Conservation (phyloP, 2,797 vertebrate species). For the Falco cherrug region DNA sequence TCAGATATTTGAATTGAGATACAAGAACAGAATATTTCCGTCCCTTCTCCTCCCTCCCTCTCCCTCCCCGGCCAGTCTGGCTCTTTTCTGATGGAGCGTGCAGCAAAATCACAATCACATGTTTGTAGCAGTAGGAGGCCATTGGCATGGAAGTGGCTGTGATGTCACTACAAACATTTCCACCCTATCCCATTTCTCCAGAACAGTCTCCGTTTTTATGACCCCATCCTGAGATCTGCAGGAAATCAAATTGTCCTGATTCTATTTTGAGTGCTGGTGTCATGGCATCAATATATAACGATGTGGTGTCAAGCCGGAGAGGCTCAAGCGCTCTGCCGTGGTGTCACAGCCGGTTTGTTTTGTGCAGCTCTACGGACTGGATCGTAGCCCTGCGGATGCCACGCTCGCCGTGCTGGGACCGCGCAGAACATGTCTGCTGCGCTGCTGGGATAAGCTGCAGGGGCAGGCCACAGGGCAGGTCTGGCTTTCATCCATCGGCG, state of each 20-base stretch:
- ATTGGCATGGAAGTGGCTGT: conserved; percentile 65
- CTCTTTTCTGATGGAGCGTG: conserved; percentile 58
- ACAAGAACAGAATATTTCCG: conserved; percentile 50
- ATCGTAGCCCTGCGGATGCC: neutral
- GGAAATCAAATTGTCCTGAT: conserved; percentile 70
- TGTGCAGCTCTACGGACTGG: neutral
- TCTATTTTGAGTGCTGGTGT: conserved; percentile 61
- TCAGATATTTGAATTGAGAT: conserved; percentile 52
- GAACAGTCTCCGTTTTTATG: conserved; percentile 71
- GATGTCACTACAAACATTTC: conserved; percentile 71
- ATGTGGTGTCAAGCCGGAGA: neutral
- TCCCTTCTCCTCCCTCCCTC: conserved; percentile 37
- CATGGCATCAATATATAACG: conserved; percentile 41
- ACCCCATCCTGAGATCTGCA: conserved; percentile 68
- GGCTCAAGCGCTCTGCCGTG: neutral
- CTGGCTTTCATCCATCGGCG: neutral
- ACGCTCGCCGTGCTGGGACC: neutral
- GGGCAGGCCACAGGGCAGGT: neutral
- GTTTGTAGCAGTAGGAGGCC: conserved; percentile 67
- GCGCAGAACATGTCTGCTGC: neutral
- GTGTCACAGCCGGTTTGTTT: neutral
- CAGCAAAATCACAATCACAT: conserved; percentile 72
- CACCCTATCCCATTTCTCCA: conserved; percentile 64
- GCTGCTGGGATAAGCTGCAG: neutral
- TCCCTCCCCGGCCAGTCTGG: conserved; percentile 43